Percentiles rank a stretch among this genome's conserved stretches.
These are phyloP conservation scores for Pogonognathellus flavescens DNA, from an alignment of 1,140 invertebrate genomes.

Conservation along the genomic window DNA sequence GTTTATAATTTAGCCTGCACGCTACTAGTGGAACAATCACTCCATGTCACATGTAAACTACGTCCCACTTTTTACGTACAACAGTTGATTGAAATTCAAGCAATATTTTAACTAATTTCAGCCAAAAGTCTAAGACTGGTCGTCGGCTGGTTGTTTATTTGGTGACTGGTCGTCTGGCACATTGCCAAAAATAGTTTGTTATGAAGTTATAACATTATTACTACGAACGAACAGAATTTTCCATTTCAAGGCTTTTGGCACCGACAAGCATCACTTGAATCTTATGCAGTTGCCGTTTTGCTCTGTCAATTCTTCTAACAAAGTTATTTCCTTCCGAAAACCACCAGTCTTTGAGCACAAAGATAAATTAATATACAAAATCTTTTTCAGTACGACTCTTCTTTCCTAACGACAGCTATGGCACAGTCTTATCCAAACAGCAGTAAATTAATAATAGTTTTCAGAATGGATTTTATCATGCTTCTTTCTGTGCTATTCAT, in stretches of 20 bases:
- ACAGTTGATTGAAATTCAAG: not conserved
- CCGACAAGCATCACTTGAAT: not conserved
- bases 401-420: not conserved
- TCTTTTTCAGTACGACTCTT: not conserved
- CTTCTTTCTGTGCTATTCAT: too few species aligned
- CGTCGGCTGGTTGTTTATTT: not conserved
- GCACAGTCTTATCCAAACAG: not conserved
- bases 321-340: not conserved
- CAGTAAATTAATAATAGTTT: not conserved
- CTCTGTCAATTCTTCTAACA: not conserved
- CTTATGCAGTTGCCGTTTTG: not conserved
- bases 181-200: conserved; percentile 30
- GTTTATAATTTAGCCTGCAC: not conserved
- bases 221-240: conserved; percentile 4
- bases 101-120: not conserved
- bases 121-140: conserved; percentile 8
- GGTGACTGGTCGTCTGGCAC: not conserved
- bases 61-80: not conserved
- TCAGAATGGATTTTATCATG: too few species aligned
- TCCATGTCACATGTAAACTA: not conserved
- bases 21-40: not conserved
- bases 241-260: conserved; percentile 7
- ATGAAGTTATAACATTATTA: conserved; percentile 31
- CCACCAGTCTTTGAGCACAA: not conserved
- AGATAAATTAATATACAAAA: not conserved